Conservation (phyloP, 2,113 vertebrate species). For the Heloderma charlesbogerti region DNA sequence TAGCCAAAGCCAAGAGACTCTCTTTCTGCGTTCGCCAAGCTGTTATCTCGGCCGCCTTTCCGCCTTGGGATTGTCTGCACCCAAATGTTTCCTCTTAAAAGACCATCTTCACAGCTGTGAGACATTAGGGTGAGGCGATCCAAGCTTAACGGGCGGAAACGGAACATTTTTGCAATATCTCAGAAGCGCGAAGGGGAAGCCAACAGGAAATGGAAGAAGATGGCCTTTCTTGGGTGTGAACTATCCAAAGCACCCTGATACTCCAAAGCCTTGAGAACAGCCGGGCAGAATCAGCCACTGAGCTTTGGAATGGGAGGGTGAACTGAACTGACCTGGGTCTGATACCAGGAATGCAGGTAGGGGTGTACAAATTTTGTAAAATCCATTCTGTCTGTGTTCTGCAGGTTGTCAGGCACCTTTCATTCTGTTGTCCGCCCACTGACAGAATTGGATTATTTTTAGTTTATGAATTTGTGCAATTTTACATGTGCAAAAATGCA, state of each 20-base stretch:
- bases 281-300: not conserved
- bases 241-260: not conserved
- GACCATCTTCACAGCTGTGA: slow-evolving; percentile 19
- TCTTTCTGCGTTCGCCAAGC: not conserved
- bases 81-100: slow-evolving; percentile 25
- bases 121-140: slow-evolving; percentile 4
- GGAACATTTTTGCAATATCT: slow-evolving; percentile 13
- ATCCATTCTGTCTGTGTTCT: no score
- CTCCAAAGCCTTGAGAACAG: not conserved
- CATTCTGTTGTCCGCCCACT: no score
- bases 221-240: not conserved
- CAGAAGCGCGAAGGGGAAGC: not conserved
- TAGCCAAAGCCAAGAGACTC: not conserved
- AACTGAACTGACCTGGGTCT: not conserved
- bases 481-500: no score
- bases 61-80: not conserved
- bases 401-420: no score
- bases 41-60: not conserved
- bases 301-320: not conserved
- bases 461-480: no score
- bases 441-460: no score
- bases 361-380: no score
- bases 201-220: slow-evolving; percentile 15
- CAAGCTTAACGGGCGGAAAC: not conserved
- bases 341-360: no score